Evolutionary conservation across 1,140 invertebrate genomes (phyloP).

Genomic region (Agrilus planipennis): DNA sequence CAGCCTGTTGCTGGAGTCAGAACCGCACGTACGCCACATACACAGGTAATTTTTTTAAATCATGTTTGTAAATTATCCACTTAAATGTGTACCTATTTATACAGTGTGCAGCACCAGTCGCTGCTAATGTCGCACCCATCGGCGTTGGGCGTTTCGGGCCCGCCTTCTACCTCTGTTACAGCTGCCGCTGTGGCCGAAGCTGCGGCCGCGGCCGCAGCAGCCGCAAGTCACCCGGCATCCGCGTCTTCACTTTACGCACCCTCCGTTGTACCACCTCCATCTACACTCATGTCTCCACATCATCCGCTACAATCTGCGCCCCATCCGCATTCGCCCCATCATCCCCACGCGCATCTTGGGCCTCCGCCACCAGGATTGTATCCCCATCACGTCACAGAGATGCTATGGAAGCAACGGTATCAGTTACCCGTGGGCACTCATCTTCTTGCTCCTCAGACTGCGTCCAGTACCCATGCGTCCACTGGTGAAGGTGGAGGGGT

Average conservation of each 20-base stretch:
- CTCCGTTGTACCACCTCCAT: conserved; percentile 23
- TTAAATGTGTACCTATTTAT: too few species aligned
- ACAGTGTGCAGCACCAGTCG: conserved; percentile 35
- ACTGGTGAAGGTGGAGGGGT: too few species aligned
- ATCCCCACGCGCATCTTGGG: conserved; percentile 37
- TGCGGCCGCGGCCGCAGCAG: conserved; percentile 23
- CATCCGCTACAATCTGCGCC: conserved; percentile 26
- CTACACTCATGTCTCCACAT: conserved; percentile 22
- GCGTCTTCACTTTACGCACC: conserved; percentile 23
- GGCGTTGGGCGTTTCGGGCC: conserved; percentile 22
- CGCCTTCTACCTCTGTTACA: conserved; percentile 23
- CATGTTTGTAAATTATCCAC: conserved; percentile 1
- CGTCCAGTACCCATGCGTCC: background rate
- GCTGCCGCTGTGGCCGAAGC: too few species aligned
- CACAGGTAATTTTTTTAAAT: too few species aligned
- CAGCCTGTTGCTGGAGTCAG: conserved; percentile 34
- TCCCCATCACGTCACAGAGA: conserved; percentile 34
- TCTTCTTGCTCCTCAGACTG: conserved; percentile 35
- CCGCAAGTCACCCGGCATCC: conserved; percentile 18
- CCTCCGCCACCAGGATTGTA: conserved; percentile 36
- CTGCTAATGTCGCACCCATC: conserved; percentile 42
- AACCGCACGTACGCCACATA: conserved; percentile 40
- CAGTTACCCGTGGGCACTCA: conserved; percentile 34
- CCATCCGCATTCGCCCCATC: conserved; percentile 22
- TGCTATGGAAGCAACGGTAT: conserved; percentile 33